These are phyloP conservation scores for Euglossa dilemma DNA, from an alignment of 1,140 invertebrate species.

Conservation along the genomic window DNA sequence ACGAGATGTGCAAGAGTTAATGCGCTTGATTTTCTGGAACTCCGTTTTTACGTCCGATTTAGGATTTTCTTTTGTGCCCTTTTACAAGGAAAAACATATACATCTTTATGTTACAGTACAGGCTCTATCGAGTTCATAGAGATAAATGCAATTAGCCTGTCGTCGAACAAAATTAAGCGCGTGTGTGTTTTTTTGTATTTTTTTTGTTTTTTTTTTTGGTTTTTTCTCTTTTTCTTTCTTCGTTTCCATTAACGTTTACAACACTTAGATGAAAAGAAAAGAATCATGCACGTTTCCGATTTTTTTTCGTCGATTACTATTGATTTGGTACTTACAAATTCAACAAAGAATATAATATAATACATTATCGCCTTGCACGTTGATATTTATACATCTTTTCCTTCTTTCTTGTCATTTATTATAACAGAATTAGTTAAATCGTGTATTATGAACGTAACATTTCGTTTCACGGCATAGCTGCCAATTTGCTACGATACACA, in stretches of 20 bases:
- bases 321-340: slow-evolving; percentile 9
- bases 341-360: slow-evolving; percentile 24
- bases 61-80: slow-evolving; percentile 12
- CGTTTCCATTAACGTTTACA: slow-evolving; percentile 1
- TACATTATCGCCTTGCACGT: slow-evolving; percentile 9
- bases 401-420: slow-evolving; percentile 6
- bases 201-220: too few species aligned
- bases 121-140: slow-evolving; percentile 27
- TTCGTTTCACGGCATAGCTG: slow-evolving; percentile 33
- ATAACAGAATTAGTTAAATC: slow-evolving; percentile 34
- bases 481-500: slow-evolving; percentile 31
- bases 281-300: not conserved
- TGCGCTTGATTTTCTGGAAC: not conserved
- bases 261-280: not conserved
- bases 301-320: slow-evolving; percentile 4
- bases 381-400: slow-evolving; percentile 8
- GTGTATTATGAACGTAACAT: slow-evolving; percentile 13
- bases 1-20: slow-evolving; percentile 24
- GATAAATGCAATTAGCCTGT: slow-evolving; percentile 49
- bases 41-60: not conserved
- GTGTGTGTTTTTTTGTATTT: not conserved
- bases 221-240: too few species aligned
- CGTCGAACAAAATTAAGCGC: slow-evolving; percentile 14
- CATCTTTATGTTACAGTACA: slow-evolving; percentile 17
- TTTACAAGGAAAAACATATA: slow-evolving; percentile 7